Evolutionary conservation across 2,113 vertebrate genomes (phyloP).

Genomic region (Madoqua kirkii): DNA sequence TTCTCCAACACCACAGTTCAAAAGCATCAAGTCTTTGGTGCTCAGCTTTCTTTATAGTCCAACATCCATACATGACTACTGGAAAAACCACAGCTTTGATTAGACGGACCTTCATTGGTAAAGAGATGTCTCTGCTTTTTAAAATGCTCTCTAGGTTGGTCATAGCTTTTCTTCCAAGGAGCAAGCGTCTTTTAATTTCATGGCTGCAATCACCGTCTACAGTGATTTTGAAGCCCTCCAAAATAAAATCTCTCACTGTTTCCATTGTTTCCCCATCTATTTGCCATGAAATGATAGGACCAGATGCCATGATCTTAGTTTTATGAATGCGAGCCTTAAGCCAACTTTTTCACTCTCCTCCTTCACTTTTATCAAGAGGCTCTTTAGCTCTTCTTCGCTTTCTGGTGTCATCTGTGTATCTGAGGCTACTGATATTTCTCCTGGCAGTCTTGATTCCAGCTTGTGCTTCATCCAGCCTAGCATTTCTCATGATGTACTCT

Average conservation of each 20-base stretch:
- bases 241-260: background rate
- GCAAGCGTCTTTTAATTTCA: background rate
- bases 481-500: background rate
- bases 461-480: background rate
- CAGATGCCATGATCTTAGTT: background rate
- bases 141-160: background rate
- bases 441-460: background rate
- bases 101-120: rapidly evolving
- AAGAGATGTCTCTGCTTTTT: background rate
- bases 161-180: background rate
- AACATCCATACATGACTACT: background rate
- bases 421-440: background rate
- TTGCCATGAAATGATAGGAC: background rate
- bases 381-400: background rate
- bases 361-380: background rate
- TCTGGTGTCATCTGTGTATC: background rate
- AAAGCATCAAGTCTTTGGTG: background rate
- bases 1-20: background rate
- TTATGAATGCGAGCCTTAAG: background rate
- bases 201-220: background rate
- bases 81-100: background rate
- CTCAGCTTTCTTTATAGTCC: background rate
- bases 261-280: background rate
- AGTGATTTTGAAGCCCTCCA: background rate
- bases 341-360: background rate